Evolutionary conservation across 2,113 vertebrate genomes (phyloP).

Genomic region (Spermophilus dauricus): DNA sequence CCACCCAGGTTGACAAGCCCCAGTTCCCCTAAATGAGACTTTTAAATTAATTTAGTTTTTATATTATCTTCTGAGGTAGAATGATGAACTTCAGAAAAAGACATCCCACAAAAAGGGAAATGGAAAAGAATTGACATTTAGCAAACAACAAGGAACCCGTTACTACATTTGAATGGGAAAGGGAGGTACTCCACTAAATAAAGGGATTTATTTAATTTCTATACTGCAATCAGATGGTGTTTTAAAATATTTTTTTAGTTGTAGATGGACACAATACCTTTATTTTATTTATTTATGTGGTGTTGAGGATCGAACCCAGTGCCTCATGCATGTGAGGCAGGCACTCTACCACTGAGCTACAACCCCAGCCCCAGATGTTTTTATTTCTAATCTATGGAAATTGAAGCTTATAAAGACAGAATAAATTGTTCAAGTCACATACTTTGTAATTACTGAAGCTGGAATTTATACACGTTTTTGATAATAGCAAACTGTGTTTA

Average conservation of each 20-base stretch:
- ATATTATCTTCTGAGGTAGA: neutral
- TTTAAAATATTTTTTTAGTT: no score
- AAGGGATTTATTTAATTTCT: neutral
- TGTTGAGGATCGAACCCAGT: no score
- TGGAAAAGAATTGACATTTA: neutral
- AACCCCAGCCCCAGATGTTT: neutral
- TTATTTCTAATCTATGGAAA: constrained; percentile 21
- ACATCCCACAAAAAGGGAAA: neutral
- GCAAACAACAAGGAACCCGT: neutral
- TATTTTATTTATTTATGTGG: no score
- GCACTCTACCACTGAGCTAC: no score
- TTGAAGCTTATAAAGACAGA: neutral
- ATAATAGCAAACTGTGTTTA: neutral
- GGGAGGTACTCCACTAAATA: no score
- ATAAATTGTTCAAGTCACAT: neutral
- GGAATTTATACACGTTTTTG: neutral
- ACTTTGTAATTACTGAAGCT: neutral
- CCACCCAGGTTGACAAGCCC: neutral
- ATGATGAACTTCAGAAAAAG: neutral
- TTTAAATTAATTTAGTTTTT: neutral
- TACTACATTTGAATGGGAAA: neutral
- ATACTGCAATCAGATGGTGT: neutral
- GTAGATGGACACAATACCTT: no score
- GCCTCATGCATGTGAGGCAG: no score
- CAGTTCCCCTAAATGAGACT: neutral